Evolutionary conservation across 2,888 invertebrate species (phyloP), one percentile per base, ranked within the genome.

Genomic region (Eustalomyia histrio): DNA sequence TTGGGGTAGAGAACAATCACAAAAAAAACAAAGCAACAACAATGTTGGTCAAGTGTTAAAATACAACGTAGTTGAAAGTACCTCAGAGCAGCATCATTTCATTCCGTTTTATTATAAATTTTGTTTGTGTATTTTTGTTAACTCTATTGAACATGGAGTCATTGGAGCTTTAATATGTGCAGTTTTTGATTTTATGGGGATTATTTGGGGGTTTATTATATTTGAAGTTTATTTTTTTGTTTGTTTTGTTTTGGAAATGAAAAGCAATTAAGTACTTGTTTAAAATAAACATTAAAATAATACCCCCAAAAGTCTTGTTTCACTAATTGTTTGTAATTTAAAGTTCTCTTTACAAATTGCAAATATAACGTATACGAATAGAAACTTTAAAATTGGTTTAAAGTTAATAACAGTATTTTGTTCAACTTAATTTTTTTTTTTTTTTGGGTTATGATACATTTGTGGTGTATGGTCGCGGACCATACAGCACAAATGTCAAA

Each of bases 41-140:
- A 57, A 80, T 80, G 50, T 80, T 80, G 80, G 65, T 75, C 80
- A 80, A 80, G 80, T 75, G 75, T 72, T 80, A 67, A 67, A 75
- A 55, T 71, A 55, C 14, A 33, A n/a, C 16, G 50, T 24, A 58
- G 29, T 1, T 24, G n/a, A 14, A 18, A 24, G 18, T 29, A 29
- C 58, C 17, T 52, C 17, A 67, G n/a, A n/a, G 17, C 14, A 72
- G 14, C 52, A 67, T 57, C 67, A 60, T 68, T 68, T 43, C 55
- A 43, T 39, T 76, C 55, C 35, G 39, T 52, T 53, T 18, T 16
- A 47, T n/a, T 33, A 21, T 33, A 29, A n/a, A 29, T 50, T n/a
- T 16, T 35, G 6, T 12, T 9, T 18, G 10, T 24, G 35, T 18
- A 64, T 6, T 1, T 10, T 12, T 6, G 18, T 8, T 71, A 12